Conservation (phyloP, 2,797 vertebrate genomes). For the Sebastes hopkinsi region DNA sequence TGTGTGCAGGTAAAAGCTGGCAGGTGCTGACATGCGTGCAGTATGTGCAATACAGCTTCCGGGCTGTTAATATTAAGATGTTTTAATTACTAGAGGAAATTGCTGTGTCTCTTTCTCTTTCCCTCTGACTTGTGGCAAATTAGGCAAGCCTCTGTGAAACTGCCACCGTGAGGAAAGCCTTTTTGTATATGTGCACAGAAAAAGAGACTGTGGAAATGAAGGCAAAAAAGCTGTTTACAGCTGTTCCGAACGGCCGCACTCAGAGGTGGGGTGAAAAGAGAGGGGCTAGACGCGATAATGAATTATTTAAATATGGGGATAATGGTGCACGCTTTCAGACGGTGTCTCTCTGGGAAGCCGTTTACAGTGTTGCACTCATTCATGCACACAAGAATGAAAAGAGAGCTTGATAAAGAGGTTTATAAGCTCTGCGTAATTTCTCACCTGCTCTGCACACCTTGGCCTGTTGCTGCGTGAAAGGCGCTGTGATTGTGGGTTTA, state of each 20-base stretch:
- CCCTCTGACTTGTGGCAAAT: neutral
- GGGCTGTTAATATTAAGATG: conserved; percentile 33
- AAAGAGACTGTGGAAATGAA: neutral
- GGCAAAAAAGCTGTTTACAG: neutral
- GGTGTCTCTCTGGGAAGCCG: neutral
- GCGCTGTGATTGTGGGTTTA: neutral
- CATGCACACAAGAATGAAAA: neutral
- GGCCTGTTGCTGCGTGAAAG: neutral
- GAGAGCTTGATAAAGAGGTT: neutral
- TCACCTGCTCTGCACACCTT: neutral
- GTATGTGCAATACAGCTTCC: neutral
- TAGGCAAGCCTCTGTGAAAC: neutral
- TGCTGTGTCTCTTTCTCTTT: conserved; percentile 11
- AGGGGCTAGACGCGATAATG: neutral
- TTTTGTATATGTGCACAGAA: neutral
- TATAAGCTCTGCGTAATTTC: neutral
- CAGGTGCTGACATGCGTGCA: conserved; percentile 34
- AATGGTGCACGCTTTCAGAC: neutral
- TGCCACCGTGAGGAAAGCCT: neutral
- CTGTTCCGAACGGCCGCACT: neutral
- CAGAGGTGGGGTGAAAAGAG: neutral
- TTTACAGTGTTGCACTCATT: neutral
- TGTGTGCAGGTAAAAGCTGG: conserved; percentile 6
- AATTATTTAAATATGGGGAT: neutral
- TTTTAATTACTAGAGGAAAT: conserved; percentile 46